phyloP scores from a whole-genome alignment of 2,888 invertebrate genomes.

The Epinotia nisella region DNA sequence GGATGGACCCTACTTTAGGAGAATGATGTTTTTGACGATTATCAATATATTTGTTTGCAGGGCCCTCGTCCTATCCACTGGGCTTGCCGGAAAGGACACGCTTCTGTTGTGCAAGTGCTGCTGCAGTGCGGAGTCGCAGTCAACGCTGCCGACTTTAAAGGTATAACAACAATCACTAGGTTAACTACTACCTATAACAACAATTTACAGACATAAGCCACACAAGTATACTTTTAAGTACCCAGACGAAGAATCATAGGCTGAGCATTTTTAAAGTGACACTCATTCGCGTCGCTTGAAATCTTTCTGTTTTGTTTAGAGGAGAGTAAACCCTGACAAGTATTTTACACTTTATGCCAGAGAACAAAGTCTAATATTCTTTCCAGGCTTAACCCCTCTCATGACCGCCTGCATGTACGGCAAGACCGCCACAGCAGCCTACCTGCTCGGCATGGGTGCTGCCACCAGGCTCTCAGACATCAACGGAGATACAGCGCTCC shows the following conservation, averaged over 20 bases:
- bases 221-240: no score
- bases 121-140: slow-evolving; percentile 93
- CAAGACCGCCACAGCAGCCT: slow-evolving; percentile 94
- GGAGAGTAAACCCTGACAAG: no score
- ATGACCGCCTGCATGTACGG: slow-evolving; percentile 98
- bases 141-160: slow-evolving; percentile 95
- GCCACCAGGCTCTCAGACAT: slow-evolving; percentile 94
- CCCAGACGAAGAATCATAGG: no score
- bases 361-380: background rate
- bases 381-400: slow-evolving; percentile 90
- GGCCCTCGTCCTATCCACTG: slow-evolving; percentile 97
- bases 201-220: no score
- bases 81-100: slow-evolving; percentile 97
- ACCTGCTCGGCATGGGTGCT: slow-evolving; percentile 95
- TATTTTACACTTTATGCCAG: background rate
- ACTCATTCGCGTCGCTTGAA: no score
- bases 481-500: slow-evolving; percentile 96
- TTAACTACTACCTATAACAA: no score
- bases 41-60: no score
- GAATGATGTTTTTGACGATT: no score
- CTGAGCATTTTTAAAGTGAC: no score
- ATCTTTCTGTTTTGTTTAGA: no score
- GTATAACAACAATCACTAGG: slow-evolving; percentile 57
- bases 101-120: slow-evolving; percentile 92
- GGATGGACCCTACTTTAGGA: no score